Conservation (phyloP, 2,113 vertebrate species). For the Copsychus sechellarum region DNA sequence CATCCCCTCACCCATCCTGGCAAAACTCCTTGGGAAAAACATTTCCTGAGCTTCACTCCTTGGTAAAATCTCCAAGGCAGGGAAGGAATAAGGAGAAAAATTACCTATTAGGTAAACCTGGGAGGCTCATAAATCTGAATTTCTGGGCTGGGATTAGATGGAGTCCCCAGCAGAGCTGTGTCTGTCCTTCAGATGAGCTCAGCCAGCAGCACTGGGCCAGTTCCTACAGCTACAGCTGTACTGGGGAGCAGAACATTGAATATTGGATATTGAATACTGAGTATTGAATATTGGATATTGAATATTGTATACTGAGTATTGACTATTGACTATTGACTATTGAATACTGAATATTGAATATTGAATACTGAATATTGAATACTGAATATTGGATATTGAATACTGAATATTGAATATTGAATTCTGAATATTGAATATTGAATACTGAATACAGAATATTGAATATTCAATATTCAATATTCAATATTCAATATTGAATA, state of each 20-base stretch:
- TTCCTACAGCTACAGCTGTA: accelerated
- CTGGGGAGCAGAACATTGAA: accelerated
- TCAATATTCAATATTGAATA: not conserved
- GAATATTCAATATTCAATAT: not conserved
- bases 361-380: no score
- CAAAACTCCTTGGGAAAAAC: not conserved
- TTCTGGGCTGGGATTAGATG: not conserved
- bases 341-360: no score
- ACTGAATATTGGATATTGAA: no score
- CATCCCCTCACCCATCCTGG: not conserved
- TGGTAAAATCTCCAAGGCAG: not conserved
- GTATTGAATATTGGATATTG: not conserved
- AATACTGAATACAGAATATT: no score
- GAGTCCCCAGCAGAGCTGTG: not conserved
- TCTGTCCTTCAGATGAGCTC: not conserved
- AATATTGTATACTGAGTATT: no score
- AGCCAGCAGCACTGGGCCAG: not conserved
- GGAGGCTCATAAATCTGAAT: not conserved
- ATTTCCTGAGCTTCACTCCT: not conserved
- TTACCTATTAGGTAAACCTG: not conserved
- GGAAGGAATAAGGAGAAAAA: not conserved
- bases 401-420: no score
- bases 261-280: accelerated
- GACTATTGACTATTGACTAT: no score
- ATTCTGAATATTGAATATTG: no score